Evolutionary conservation across 2,888 invertebrate genomes (phyloP), one percentile per base, ranked within the genome.

Genomic region (Athetis lepigone): DNA sequence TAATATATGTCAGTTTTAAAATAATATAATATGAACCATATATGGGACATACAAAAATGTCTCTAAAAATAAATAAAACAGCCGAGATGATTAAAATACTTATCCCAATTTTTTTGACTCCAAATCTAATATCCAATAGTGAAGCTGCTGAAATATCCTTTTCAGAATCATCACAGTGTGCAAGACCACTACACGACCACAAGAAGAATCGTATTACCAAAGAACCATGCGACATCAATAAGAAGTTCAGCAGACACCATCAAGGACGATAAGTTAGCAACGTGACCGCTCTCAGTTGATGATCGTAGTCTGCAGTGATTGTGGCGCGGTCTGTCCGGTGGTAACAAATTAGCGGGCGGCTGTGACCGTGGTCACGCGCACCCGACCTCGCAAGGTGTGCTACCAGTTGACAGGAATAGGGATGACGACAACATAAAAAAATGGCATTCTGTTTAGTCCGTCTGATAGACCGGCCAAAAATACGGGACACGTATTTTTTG

Each of bases 331-430:
- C 75, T 64, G 70, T 72, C 72, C 66, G 52, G 59, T 60, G 59
- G 71, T 77, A 74, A 78, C 68, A 67, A 65, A 77, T 77, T 77
- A 75, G 70, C 75, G 23, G 29, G 54, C 37, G 69, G 29, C 54
- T 74, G 75, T 69, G 75, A 59, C 78, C 46, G 52, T 77, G 75
- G 50, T 74, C 75, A 77, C 78, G 73, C 73, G 73, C 73, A 72
- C 60, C 67, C 70, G 70, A 56, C 61, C 56, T 69, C 45, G 40
- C 57, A 8, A 33, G 57, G 60, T 49, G 1, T 36, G n/a, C 1
- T 55, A 6, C 57, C 9, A 47, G 0, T 1, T 76, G 21, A 16
- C 4, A 16, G 0, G n/a, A 16, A 11, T 19, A 0, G 8, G 2
- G 27, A n/a, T n/a, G n/a, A n/a, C n/a, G n/a, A n/a, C n/a, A n/a